Conservation (phyloP, 1,140 invertebrate genomes). For the Orius laevigatus region DNA sequence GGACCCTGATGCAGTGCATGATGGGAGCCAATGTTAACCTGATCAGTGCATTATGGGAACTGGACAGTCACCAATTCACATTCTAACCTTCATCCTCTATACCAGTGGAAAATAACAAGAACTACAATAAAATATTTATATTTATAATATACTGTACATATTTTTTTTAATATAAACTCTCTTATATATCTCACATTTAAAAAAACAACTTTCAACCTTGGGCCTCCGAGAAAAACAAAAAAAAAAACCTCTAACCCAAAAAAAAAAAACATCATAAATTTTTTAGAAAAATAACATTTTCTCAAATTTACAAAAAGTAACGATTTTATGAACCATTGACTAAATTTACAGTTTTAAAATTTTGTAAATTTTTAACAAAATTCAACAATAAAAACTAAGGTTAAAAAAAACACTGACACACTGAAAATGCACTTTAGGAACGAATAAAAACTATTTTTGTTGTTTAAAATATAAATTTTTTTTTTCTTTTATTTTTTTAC, state of each 20-base stretch:
- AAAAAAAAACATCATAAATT: slow-evolving; percentile 5
- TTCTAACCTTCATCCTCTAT: too few relatives aligned
- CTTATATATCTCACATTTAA: slow-evolving; percentile 2
- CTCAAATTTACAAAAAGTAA: neutral
- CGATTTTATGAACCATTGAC: slow-evolving; percentile 1
- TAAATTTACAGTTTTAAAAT: slow-evolving; percentile 5
- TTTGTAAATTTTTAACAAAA: slow-evolving; percentile 4
- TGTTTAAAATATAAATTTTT: neutral
- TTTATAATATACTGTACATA: slow-evolving; percentile 11
- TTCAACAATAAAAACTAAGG: neutral
- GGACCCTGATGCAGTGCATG: too few relatives aligned
- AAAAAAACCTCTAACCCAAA: slow-evolving; percentile 2
- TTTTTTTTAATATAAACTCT: slow-evolving; percentile 3
- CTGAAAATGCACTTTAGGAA: neutral
- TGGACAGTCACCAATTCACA: too few relatives aligned
- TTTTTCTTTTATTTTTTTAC: neutral
- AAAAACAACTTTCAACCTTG: slow-evolving; percentile 11
- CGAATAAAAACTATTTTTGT: neutral
- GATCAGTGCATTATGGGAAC: too few relatives aligned
- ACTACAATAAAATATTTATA: slow-evolving; percentile 10
- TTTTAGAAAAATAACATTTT: slow-evolving; percentile 1
- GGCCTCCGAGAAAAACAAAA: neutral
- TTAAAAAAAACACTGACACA: neutral
- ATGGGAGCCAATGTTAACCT: too few relatives aligned
- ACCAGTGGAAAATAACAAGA: too few relatives aligned